Conservation (phyloP, 2,113 vertebrate species). For the Mellivora capensis region DNA sequence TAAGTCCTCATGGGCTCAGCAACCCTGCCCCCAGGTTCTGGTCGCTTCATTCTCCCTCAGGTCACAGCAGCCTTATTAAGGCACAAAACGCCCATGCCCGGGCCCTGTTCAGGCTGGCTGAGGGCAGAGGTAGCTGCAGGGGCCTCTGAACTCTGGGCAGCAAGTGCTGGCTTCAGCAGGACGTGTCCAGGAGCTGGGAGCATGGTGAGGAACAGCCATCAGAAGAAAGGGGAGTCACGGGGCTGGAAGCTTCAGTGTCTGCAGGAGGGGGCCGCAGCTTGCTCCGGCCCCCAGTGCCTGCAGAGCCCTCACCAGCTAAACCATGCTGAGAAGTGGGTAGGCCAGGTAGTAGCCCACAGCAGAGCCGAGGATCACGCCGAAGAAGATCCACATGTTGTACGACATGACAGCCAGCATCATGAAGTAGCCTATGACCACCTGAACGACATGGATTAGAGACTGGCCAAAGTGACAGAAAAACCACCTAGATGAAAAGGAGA, state of each 20-base stretch:
- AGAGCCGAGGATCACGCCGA: slow-evolving; percentile 88
- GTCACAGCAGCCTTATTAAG: slow-evolving; percentile 12
- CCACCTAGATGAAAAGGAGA: slow-evolving; percentile 78
- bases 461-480: slow-evolving; percentile 83
- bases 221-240: neutral
- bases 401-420: slow-evolving; percentile 97
- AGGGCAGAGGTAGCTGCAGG: neutral
- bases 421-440: slow-evolving; percentile 93
- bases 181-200: neutral
- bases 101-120: neutral
- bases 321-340: slow-evolving; percentile 85
- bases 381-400: slow-evolving; percentile 96
- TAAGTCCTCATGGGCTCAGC: neutral
- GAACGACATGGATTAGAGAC: slow-evolving; percentile 87
- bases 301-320: slow-evolving; percentile 49
- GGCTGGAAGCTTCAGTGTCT: neutral
- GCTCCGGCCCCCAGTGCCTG: neutral
- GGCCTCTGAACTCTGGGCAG: neutral
- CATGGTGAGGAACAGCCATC: neutral
- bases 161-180: neutral
- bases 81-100: neutral
- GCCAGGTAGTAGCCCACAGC: slow-evolving; percentile 90
- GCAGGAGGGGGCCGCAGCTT: neutral
- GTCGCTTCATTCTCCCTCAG: neutral
- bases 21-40: neutral